Percentiles rank a stretch among this genome's conserved stretches.
Conservation (phyloP, 2,888 invertebrate species). For the Philereme vetulata region DNA sequence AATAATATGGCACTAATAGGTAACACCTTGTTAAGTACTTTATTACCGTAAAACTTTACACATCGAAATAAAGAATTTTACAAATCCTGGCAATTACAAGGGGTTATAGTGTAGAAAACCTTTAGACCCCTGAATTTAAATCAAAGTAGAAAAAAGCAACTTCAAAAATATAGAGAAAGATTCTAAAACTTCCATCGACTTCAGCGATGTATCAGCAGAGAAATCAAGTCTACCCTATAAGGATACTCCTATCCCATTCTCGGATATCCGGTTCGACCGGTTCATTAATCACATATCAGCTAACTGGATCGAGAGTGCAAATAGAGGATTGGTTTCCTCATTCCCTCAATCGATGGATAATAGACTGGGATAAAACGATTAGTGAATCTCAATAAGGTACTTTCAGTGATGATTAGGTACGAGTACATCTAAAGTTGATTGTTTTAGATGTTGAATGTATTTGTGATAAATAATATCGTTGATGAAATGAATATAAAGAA, state of each 20-base stretch:
- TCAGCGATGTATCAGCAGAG: background rate
- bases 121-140: too few species aligned
- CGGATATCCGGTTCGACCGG: constrained; percentile 49
- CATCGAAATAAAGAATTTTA: too few species aligned
- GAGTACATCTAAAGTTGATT: constrained; percentile 20
- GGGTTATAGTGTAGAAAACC: too few species aligned
- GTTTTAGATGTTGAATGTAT: constrained; percentile 14
- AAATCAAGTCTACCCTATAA: constrained; percentile 32
- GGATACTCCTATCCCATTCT: constrained; percentile 40
- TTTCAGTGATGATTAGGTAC: constrained; percentile 24
- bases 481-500: background rate
- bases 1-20: too few species aligned
- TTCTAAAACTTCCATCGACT: too few species aligned
- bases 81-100: too few species aligned
- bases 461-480: background rate
- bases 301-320: constrained; percentile 58
- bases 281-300: constrained; percentile 71
- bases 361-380: constrained; percentile 32
- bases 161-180: too few species aligned
- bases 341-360: constrained; percentile 25
- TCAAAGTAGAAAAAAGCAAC: too few species aligned
- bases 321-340: constrained; percentile 37
- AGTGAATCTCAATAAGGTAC: constrained; percentile 28
- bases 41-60: too few species aligned
- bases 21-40: too few species aligned